Conservation (phyloP, 2,797 vertebrate species). For the Zalophus californianus region DNA sequence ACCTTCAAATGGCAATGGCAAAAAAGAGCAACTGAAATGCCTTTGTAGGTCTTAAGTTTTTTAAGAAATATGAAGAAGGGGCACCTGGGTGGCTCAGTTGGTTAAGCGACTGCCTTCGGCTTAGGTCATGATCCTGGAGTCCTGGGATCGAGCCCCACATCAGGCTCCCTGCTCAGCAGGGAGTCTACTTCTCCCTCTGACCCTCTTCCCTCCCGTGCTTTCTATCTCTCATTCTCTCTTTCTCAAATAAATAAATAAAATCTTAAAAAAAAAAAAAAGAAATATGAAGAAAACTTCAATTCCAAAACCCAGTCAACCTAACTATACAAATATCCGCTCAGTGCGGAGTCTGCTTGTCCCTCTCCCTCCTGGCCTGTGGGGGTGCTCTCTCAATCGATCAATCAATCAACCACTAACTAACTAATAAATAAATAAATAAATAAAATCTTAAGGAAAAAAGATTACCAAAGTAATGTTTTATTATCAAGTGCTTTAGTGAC, state of each 20-base stretch:
- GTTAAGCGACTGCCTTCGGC: too few species aligned
- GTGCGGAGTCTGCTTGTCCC: not conserved
- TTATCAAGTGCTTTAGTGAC: not conserved
- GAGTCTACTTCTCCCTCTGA: too few species aligned
- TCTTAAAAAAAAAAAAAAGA: not conserved
- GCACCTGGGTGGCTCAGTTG: too few species aligned
- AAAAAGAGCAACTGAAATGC: not conserved
- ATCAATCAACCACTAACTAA: not conserved
- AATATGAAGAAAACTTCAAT: constrained; percentile 19
- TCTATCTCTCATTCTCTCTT: too few species aligned
- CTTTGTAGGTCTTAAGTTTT: not conserved
- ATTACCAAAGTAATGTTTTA: not conserved
- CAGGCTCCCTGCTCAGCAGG: too few species aligned
- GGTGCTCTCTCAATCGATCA: not conserved
- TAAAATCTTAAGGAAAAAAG: not conserved
- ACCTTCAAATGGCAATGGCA: not conserved
- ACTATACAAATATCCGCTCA: not conserved
- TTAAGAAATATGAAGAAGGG: not conserved
- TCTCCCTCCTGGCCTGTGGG: not conserved
- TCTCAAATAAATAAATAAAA: too few species aligned
- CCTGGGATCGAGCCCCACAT: too few species aligned
- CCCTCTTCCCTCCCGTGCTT: too few species aligned
- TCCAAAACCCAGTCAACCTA: constrained; percentile 22
- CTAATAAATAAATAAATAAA: not conserved
- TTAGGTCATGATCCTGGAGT: too few species aligned